Percentiles rank a stretch among this genome's conserved stretches.
phyloP scores from a whole-genome alignment of 2,797 vertebrate genomes.

The Denticeps clupeoides region DNA sequence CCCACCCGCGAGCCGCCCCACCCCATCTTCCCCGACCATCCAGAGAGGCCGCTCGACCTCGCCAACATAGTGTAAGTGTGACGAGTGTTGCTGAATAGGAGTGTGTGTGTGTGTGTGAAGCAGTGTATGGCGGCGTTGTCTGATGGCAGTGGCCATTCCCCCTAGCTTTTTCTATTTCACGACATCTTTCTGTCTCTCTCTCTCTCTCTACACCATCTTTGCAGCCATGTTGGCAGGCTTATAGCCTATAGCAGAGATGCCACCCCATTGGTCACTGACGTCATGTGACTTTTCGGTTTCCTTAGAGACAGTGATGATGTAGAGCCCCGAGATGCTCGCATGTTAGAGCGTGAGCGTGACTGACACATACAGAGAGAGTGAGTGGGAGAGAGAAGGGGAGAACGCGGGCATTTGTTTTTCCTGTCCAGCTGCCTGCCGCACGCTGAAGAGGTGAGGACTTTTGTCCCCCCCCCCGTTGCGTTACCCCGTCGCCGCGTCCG shows the following conservation, averaged over 20 bases:
- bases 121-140: neutral
- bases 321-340: neutral
- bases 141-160: neutral
- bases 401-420: slow-evolving; percentile 19
- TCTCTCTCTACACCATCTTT: neutral
- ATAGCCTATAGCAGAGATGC: neutral
- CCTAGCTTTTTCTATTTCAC: too few species aligned
- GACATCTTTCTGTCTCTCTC: too few species aligned
- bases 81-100: neutral
- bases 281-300: slow-evolving; percentile 2
- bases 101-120: neutral
- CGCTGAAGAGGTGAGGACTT: slow-evolving; percentile 14
- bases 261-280: neutral
- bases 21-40: slow-evolving; percentile 82
- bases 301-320: neutral
- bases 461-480: slow-evolving; percentile 3
- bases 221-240: neutral
- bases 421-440: slow-evolving; percentile 10
- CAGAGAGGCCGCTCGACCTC: slow-evolving; percentile 83
- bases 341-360: slow-evolving; percentile 15
- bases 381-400: slow-evolving; percentile 10
- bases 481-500: slow-evolving; percentile 7
- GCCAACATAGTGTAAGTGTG: slow-evolving; percentile 81
- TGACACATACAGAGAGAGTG: slow-evolving; percentile 6
- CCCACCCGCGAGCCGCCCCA: slow-evolving; percentile 75